Base-by-base conservation (phyloP, 1,140 invertebrate species). In the Macrostomum lignano region DNA sequence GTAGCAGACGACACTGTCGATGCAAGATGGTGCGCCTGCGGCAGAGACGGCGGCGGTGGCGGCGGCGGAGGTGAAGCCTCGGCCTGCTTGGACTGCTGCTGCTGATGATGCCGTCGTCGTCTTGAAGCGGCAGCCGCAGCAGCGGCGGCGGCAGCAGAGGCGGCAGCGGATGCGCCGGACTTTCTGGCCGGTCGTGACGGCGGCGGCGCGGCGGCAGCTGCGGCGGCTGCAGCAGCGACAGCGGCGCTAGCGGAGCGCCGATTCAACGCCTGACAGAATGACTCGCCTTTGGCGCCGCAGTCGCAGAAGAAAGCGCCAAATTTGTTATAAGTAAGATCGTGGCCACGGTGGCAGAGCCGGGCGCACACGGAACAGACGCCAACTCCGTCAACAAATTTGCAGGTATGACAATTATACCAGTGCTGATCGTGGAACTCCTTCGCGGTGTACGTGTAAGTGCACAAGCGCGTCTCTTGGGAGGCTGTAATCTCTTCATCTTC, bases 251-350 rank as follows among this genome's bases (percentile, higher is more conserved):
- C 35, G 36, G 42, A 45, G 17, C 54, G 42, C 34, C 54, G 54
- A 1, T 47, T 44, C 31, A 57, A 36, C 5, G 65, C 67, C 10
- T 73, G 73, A 58, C 61, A 54, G 19, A 67, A 68, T 1, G 69
- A 68, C 49, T 86, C 79, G 40, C 82, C 76, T 53, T 86, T 86
- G 5, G 79, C 82, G 3, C 86, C 86, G 57, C 86, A 96, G 52
- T 96, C 84, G 51, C 86, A 96, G 59, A 94, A 94, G 62, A 96
- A 96, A 41, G 86, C 88, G 2, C 84, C 86, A 52, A 76, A 86
- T 52, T 94, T 96, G 13, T 84, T 77, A 55, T 94, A 94, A 1
- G 81, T 86, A 0, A 96, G 69, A 51, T 94, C 86, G 52, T 94
- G 84, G 9, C 75, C 77, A 39, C 74, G 70, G 51, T 94, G 86